Base-by-base conservation (phyloP, 1,140 invertebrate genomes). In the Drosophila insularis region DNA sequence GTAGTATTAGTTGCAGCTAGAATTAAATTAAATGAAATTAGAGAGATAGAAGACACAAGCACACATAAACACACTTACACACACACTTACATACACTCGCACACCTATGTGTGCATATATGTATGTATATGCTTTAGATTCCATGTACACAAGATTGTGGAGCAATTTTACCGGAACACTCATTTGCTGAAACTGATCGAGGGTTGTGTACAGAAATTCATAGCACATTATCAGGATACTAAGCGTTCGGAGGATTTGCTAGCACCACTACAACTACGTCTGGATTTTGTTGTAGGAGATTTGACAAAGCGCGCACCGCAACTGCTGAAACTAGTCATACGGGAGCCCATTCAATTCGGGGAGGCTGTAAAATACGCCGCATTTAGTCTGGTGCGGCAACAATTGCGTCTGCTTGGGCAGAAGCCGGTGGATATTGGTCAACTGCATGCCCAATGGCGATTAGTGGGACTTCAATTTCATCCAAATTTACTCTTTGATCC, bases 301-400 rank as follows among this genome's bases (percentile, higher is more conserved):
- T 68, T 91, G 5, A 40, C 77, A 0, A 53, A 63, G n/a, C 61
- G 64, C 13, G 39, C 64, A 0, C 63, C 71, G 7, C 53, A 56
- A 0, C 54, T 91, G 4, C 58, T 91, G 7, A 56, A 82, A n/a
- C 64, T 89, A 0, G 54, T 58, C 2, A 23, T 86, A 8, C 78
- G 81, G 32, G 90, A 91, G 37, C 90, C 90, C 4, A 14, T 89
- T 27, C 84, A 91, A 19, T 91, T 91, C 32, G 55, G 21, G 6
- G 78, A 90, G 17, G 77, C 81, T 4, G 68, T 87, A 10, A 90
- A 89, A 21, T 91, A 89, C 59, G 72, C 71, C 3, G 59, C 82
- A 0, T 91, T 78, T 61, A 68, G 67, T 4, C 46, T 86, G 35
- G 61, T 91, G n/a, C 75, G 87, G 11, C 64, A 73, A 0, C 56